Percentiles rank a stretch among this genome's conserved stretches.
Conservation (phyloP, 2,113 vertebrate genomes). For the Xyliphius kryptos region DNA sequence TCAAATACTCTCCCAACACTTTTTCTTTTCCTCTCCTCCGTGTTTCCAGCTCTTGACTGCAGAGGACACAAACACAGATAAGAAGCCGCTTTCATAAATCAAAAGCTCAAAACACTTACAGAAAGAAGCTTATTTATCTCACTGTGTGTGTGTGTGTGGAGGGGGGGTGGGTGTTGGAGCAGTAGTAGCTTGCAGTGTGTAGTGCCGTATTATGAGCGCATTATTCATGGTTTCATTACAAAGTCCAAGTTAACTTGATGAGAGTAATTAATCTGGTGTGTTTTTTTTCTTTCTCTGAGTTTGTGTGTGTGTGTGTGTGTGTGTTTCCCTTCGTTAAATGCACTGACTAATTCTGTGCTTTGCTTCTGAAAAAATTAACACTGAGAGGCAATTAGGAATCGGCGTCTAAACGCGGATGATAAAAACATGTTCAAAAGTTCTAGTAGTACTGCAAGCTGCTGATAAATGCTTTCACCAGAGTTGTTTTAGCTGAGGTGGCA, state of each 20-base stretch:
- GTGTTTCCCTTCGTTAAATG: constrained; percentile 24
- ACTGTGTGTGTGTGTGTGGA: constrained; percentile 1
- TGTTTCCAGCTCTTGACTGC: constrained; percentile 9
- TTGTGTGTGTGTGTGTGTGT: too few species aligned
- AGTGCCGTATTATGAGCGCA: constrained; percentile 38
- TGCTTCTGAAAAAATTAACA: constrained; percentile 12
- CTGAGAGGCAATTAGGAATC: background rate
- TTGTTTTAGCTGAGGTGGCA: too few species aligned
- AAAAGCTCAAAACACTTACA: constrained; percentile 21
- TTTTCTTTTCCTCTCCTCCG: constrained; percentile 2
- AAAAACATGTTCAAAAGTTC: background rate
- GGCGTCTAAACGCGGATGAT: constrained; percentile 9
- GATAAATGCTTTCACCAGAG: too few species aligned
- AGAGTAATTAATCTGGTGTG: constrained; percentile 43
- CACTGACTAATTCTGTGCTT: constrained; percentile 23
- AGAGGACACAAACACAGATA: constrained; percentile 29
- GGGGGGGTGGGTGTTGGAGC: too few species aligned
- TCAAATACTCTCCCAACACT: constrained; percentile 6
- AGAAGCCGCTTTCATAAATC: constrained; percentile 31
- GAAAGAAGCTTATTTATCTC: background rate
- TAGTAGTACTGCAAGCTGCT: too few species aligned
- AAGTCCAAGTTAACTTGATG: constrained; percentile 28
- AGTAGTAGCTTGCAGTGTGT: constrained; percentile 19
- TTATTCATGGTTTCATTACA: constrained; percentile 45
- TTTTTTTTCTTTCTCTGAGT: too few species aligned